These are phyloP conservation scores for Plebejus melissa DNA, from an alignment of 2,888 invertebrate species.

Conservation along the genomic window DNA sequence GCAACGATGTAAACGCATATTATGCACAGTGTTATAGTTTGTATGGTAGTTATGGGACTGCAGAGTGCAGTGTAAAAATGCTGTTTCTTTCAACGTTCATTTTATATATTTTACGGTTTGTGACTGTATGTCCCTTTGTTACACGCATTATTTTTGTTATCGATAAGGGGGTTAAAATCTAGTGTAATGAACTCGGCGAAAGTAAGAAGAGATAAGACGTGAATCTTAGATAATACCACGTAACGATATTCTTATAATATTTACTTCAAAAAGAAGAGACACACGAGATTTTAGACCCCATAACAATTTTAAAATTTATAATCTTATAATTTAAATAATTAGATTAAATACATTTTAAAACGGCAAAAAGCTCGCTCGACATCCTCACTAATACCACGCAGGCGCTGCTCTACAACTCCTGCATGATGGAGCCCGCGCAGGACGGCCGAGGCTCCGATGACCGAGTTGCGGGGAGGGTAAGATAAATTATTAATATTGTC, in stretches of 20 bases:
- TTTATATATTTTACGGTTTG: neutral
- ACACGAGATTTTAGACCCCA: too few species aligned
- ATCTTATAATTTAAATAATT: too few species aligned
- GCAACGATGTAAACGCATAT: constrained; percentile 7
- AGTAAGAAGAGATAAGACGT: too few species aligned
- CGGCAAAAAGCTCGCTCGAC: constrained; percentile 86
- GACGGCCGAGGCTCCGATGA: constrained; percentile 37
- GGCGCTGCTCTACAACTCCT: constrained; percentile 81
- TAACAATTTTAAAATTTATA: too few species aligned
- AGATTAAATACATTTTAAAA: constrained; percentile 38
- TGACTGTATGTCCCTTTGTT: too few species aligned
- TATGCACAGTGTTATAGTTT: neutral
- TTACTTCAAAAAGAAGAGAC: too few species aligned
- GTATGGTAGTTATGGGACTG: neutral
- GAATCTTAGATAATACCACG: too few species aligned
- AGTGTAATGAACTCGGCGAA: too few species aligned
- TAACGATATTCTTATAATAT: too few species aligned
- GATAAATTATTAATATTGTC: too few species aligned
- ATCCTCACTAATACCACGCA: constrained; percentile 75
- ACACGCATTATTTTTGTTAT: too few species aligned
- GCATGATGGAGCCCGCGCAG: constrained; percentile 77
- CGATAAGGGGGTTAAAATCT: too few species aligned
- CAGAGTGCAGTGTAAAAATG: neutral
- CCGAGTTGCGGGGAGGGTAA: constrained; percentile 37
- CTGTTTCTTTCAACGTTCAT: neutral